Percentiles rank a stretch among this genome's conserved stretches.
Evolutionary conservation across 2,113 vertebrate species (phyloP).

Genomic region (Leucopsar rothschildi): DNA sequence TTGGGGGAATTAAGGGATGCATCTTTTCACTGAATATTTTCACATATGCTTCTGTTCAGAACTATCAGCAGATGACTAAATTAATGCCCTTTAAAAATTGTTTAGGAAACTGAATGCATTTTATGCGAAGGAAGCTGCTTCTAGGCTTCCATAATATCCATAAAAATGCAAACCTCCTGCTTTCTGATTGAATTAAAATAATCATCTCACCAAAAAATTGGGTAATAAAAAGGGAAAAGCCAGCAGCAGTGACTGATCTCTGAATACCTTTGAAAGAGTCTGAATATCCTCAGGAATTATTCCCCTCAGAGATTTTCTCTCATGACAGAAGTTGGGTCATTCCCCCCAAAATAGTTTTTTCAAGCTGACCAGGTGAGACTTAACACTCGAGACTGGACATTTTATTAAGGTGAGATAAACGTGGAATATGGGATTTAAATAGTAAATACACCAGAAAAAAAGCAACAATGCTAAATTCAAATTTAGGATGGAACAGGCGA

Average conservation of each 20-base stretch:
- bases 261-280: background rate
- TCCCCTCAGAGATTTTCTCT: background rate
- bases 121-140: background rate
- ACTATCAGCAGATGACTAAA: constrained; percentile 30
- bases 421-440: rapidly evolving
- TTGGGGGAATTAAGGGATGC: constrained; percentile 19
- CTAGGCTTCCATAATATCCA: background rate
- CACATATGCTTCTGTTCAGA: constrained; percentile 11
- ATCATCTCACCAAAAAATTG: background rate
- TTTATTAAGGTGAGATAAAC: background rate
- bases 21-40: background rate
- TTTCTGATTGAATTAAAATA: background rate
- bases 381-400: background rate
- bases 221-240: background rate
- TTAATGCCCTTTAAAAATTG: constrained; percentile 32
- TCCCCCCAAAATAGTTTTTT: background rate
- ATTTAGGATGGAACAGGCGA: rapidly evolving
- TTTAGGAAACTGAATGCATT: background rate
- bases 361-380: background rate
- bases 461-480: background rate
- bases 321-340: background rate
- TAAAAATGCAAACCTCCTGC: background rate
- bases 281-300: background rate
- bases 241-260: background rate
- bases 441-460: background rate